These are phyloP conservation scores for Lordiphosa fenestrarum DNA, from an alignment of 2,888 invertebrate genomes.

Conservation along the genomic window DNA sequence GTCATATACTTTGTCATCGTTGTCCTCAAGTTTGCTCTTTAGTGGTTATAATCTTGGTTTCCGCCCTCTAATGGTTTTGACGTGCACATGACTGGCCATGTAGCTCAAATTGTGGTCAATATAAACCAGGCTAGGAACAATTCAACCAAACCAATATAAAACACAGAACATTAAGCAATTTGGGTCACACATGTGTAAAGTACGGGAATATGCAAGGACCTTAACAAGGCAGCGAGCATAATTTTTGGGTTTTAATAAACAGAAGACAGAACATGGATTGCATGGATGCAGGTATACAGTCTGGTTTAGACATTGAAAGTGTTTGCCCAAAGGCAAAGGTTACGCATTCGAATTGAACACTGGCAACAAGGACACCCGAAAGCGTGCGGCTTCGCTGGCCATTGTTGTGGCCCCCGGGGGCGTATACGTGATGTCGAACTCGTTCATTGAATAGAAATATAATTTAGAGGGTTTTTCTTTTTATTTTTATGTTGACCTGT, in stretches of 20 bases:
- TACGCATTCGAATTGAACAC: no score
- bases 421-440: conserved; percentile 38
- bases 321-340: no score
- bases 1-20: not conserved
- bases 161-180: not conserved
- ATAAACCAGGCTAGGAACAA: not conserved
- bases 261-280: no score
- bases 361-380: not conserved
- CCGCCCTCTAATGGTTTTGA: conserved; percentile 27
- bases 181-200: not conserved
- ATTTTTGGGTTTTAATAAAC: no score
- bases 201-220: not conserved
- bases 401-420: conserved; percentile 12
- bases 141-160: not conserved
- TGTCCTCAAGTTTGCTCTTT: not conserved
- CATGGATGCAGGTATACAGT: no score
- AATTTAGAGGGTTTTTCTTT: not conserved
- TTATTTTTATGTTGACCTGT: no score
- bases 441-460: conserved; percentile 10
- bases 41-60: conserved; percentile 24
- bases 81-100: conserved; percentile 23
- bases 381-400: conserved; percentile 2
- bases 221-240: no score
- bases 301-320: no score
- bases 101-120: conserved; percentile 16